Evolutionary conservation across 1,140 invertebrate species (phyloP).

Genomic region (Cherax destructor): DNA sequence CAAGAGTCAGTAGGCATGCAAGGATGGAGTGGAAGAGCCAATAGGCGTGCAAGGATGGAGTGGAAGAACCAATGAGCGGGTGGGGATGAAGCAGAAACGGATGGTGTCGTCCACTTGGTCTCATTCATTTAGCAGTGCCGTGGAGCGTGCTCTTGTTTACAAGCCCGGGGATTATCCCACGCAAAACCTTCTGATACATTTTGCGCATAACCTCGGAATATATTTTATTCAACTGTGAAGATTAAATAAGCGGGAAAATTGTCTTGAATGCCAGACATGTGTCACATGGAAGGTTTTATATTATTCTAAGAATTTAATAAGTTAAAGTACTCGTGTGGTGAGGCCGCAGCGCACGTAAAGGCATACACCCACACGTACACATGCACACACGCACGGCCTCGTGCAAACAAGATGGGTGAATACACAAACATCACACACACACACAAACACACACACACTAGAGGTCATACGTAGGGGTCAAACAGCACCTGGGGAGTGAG

Average conservation of each 20-base stretch:
- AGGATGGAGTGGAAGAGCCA: not conserved
- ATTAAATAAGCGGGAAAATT: too few relatives aligned
- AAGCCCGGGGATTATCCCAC: not conserved
- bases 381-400: not conserved
- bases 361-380: conserved; percentile 7
- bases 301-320: not conserved
- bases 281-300: not conserved
- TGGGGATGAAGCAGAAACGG: too few relatives aligned
- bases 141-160: not conserved
- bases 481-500: too few relatives aligned
- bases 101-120: not conserved
- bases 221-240: too few relatives aligned
- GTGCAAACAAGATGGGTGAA: too few relatives aligned
- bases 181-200: not conserved
- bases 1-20: too few relatives aligned
- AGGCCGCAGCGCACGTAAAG: not conserved
- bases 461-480: too few relatives aligned
- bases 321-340: too few relatives aligned
- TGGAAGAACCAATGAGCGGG: too few relatives aligned
- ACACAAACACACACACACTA: too few relatives aligned
- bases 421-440: too few relatives aligned
- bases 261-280: not conserved
- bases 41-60: not conserved
- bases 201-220: not conserved
- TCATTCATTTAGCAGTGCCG: not conserved